These are phyloP conservation scores for Dolichomitus sp. DNA, from an alignment of 2,888 invertebrate genomes.

Conservation along the genomic window DNA sequence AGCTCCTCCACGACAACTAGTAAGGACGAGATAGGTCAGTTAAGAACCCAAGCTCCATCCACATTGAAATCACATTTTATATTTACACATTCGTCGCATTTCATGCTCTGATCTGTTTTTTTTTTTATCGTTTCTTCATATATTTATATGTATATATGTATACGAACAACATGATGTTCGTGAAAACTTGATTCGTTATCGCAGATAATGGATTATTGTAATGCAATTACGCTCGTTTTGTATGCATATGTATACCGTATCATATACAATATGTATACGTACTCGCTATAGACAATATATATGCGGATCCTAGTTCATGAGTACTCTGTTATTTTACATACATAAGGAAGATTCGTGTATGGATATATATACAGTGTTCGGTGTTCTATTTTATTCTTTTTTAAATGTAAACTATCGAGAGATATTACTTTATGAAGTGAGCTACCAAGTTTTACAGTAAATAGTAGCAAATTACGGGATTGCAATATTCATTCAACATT, in stretches of 20 bases:
- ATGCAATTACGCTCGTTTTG: slow-evolving; percentile 57
- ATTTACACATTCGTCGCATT: slow-evolving; percentile 82
- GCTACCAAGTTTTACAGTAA: slow-evolving; percentile 61
- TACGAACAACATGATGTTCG: slow-evolving; percentile 54
- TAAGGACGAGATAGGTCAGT: slow-evolving; percentile 83
- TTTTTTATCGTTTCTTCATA: slow-evolving; percentile 32
- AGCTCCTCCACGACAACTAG: slow-evolving; percentile 82
- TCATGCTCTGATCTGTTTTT: slow-evolving; percentile 65
- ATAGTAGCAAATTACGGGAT: slow-evolving; percentile 65
- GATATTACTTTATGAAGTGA: slow-evolving; percentile 52
- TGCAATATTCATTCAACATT: slow-evolving; percentile 60
- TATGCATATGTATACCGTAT: slow-evolving; percentile 45
- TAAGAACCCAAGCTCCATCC: slow-evolving; percentile 79
- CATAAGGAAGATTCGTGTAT: slow-evolving; percentile 71
- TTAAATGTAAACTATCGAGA: slow-evolving; percentile 56
- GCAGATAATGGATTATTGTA: slow-evolving; percentile 65
- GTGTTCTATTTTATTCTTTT: slow-evolving; percentile 47
- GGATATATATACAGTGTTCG: slow-evolving; percentile 68
- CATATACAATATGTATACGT: slow-evolving; percentile 63
- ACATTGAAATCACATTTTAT: slow-evolving; percentile 85
- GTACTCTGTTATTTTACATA: slow-evolving; percentile 75
- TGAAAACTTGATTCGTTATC: slow-evolving; percentile 50
- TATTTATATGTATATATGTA: slow-evolving; percentile 37
- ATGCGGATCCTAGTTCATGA: slow-evolving; percentile 57
- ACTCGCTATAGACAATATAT: slow-evolving; percentile 67